A percentile compares a stretch with the other conserved stretches of the same genome.
Evolutionary conservation across 1,140 invertebrate species (phyloP).

Genomic region (Drosophila azteca): DNA sequence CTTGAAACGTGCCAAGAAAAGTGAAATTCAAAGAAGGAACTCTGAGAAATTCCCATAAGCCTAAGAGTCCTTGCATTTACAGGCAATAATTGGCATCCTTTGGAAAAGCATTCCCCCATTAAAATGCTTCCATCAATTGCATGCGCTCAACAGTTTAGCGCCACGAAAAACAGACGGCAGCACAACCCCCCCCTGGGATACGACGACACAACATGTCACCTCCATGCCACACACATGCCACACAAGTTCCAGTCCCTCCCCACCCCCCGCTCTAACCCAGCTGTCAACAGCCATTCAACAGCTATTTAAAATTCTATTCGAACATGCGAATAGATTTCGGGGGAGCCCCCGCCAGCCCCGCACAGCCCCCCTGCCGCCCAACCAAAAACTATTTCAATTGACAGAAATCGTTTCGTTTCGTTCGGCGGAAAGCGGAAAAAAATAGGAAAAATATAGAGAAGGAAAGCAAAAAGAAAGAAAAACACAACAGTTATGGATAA

Average conservation of each 20-base stretch:
- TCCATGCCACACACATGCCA: slow-evolving; percentile 1
- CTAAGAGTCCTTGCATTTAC: no score
- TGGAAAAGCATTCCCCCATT: neutral
- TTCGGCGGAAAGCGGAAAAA: no score
- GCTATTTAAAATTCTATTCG: slow-evolving; percentile 61
- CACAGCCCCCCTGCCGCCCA: neutral
- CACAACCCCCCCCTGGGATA: neutral
- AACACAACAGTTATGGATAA: no score
- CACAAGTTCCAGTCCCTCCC: neutral
- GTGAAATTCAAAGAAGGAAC: no score
- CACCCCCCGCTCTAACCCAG: slow-evolving; percentile 6
- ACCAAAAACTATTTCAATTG: neutral
- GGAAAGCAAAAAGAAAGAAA: no score
- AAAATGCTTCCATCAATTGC: slow-evolving; percentile 14
- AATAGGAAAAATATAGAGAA: no score
- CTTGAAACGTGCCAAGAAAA: no score
- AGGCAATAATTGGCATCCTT: no score
- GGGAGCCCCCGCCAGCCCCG: neutral
- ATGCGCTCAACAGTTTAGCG: neutral
- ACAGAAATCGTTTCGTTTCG: no score
- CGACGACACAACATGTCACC: neutral
- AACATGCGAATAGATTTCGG: slow-evolving; percentile 13
- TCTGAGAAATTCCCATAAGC: no score
- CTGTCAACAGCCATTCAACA: slow-evolving; percentile 43
- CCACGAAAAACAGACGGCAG: slow-evolving; percentile 7